phyloP scores from a whole-genome alignment of 2,113 vertebrate species.

The Progne subis region DNA sequence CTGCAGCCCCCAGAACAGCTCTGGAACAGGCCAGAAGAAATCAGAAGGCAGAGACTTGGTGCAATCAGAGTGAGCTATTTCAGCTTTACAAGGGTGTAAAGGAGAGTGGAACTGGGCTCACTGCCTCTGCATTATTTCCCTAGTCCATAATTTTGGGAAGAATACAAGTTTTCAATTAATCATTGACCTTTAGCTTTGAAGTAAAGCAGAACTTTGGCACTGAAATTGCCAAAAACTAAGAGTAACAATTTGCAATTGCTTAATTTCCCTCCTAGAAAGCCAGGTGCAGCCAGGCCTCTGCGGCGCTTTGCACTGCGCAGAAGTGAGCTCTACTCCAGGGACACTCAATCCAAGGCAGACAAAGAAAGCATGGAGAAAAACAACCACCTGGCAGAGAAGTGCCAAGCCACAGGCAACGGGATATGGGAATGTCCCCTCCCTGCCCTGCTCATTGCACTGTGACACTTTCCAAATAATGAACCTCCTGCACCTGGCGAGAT shows the following conservation, averaged over 20 bases:
- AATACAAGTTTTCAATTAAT: conserved; percentile 16
- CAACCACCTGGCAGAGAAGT: background rate
- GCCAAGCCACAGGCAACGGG: background rate
- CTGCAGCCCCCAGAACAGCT: background rate
- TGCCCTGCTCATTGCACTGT: background rate
- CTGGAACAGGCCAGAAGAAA: background rate
- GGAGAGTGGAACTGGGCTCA: background rate
- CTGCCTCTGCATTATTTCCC: conserved; percentile 19
- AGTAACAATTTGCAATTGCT: conserved; percentile 36
- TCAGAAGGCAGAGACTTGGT: background rate
- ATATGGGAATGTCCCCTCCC: background rate
- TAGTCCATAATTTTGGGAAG: background rate
- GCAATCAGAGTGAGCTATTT: background rate
- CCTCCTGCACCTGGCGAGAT: background rate
- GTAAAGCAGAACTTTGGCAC: conserved; percentile 26
- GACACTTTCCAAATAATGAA: background rate
- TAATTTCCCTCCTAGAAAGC: conserved; percentile 33
- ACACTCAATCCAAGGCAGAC: background rate
- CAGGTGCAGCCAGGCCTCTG: conserved; percentile 41
- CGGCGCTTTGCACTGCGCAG: background rate
- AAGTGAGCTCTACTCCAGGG: conserved; percentile 23
- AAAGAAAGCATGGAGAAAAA: background rate
- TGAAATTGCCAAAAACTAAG: conserved; percentile 34
- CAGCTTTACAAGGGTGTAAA: background rate
- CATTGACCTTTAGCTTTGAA: conserved; percentile 48